These are phyloP conservation scores for Sitobion miscanthi DNA, from an alignment of 1,140 invertebrate species.

Conservation along the genomic window DNA sequence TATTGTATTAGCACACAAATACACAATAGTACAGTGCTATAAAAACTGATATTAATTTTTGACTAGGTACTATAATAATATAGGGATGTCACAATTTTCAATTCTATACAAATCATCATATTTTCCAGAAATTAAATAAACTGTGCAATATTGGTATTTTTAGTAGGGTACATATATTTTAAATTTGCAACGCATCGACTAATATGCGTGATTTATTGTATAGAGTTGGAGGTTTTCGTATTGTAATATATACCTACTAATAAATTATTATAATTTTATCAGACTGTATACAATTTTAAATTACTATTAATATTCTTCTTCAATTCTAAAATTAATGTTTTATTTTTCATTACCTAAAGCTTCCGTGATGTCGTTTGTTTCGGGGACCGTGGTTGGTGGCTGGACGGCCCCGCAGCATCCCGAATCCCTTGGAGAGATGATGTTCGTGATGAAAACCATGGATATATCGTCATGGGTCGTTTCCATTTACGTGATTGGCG, in stretches of 20 bases:
- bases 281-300: neutral
- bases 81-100: neutral
- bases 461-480: slow-evolving; percentile 75
- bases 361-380: slow-evolving; percentile 73
- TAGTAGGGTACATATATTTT: neutral
- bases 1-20: no score
- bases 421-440: slow-evolving; percentile 61
- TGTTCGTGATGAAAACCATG: slow-evolving; percentile 62
- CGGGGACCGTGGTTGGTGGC: slow-evolving; percentile 71
- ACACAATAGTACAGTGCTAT: neutral
- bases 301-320: neutral
- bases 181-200: neutral
- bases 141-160: neutral
- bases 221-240: neutral
- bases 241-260: neutral
- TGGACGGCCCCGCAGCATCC: slow-evolving; percentile 77
- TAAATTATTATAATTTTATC: neutral
- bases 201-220: neutral
- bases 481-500: slow-evolving; percentile 74
- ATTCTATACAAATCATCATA: neutral
- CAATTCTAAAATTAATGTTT: neutral
- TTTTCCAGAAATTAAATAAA: neutral
- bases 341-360: slow-evolving; percentile 54
- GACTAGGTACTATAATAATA: neutral
- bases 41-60: neutral